phyloP scores from a whole-genome alignment of 2,888 invertebrate genomes.

The Mimachlamys varia region DNA sequence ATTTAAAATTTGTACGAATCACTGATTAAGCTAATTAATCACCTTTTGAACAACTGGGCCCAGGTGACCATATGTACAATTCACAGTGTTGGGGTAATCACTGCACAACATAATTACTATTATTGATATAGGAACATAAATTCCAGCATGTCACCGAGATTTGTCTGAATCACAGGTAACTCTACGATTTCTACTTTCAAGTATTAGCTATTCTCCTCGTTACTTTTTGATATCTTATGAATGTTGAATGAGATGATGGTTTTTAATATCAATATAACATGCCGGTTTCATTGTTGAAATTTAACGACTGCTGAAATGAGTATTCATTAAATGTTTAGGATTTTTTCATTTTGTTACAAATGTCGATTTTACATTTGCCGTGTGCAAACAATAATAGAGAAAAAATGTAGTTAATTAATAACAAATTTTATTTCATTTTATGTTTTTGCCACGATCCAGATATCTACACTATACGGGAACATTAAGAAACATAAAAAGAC shows the following conservation, averaged over 20 bases:
- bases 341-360: not conserved
- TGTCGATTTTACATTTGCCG: too few species aligned
- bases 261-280: not conserved
- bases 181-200: not conserved
- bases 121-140: not conserved
- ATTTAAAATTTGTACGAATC: too few species aligned
- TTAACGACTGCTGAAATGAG: not conserved
- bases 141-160: not conserved
- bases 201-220: not conserved
- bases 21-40: too few species aligned
- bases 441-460: not conserved
- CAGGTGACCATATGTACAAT: not conserved
- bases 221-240: not conserved
- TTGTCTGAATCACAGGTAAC: constrained; percentile 3
- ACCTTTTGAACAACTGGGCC: too few species aligned
- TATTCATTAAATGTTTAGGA: not conserved
- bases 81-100: not conserved
- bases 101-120: not conserved
- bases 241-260: not conserved
- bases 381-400: too few species aligned
- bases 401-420: too few species aligned
- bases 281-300: not conserved
- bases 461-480: not conserved
- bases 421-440: not conserved
- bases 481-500: not conserved